phyloP scores from a whole-genome alignment of 2,888 invertebrate genomes.

The Chaetogeoica ovagalla region DNA sequence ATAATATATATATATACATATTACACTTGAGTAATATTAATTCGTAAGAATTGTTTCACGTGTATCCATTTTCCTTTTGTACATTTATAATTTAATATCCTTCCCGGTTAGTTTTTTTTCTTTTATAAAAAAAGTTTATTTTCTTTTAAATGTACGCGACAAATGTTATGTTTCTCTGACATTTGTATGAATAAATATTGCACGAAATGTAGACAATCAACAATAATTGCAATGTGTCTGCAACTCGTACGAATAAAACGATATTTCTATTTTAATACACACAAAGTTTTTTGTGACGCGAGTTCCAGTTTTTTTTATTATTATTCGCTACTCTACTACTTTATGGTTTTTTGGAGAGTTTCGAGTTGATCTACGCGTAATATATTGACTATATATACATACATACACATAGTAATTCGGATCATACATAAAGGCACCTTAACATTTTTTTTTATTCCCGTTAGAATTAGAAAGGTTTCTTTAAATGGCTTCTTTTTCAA shows the following conservation, averaged over 20 bases:
- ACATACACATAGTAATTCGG: not conserved
- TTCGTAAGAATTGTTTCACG: not conserved
- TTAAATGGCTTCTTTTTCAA: not conserved
- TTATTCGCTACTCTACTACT: conserved; percentile 6
- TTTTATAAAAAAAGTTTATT: not conserved
- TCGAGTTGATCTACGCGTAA: not conserved
- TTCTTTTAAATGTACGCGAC: not conserved
- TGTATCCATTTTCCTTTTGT: not conserved
- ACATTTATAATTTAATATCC: conserved; percentile 8
- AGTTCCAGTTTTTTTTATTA: too few relatives aligned
- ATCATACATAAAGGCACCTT: not conserved
- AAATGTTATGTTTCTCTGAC: not conserved
- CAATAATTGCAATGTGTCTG: not conserved
- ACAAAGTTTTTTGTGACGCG: too few relatives aligned
- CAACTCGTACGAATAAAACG: conserved; percentile 2
- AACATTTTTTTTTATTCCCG: not conserved
- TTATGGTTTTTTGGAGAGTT: not conserved
- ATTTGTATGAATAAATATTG: not conserved
- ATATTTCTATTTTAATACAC: not conserved
- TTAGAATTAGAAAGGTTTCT: not conserved
- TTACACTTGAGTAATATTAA: too few relatives aligned
- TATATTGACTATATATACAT: not conserved
- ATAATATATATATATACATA: too few relatives aligned
- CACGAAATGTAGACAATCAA: not conserved
- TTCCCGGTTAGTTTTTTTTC: not conserved